Base-by-base conservation (phyloP, 2,888 invertebrate species). In the Osmoderma eremita region DNA sequence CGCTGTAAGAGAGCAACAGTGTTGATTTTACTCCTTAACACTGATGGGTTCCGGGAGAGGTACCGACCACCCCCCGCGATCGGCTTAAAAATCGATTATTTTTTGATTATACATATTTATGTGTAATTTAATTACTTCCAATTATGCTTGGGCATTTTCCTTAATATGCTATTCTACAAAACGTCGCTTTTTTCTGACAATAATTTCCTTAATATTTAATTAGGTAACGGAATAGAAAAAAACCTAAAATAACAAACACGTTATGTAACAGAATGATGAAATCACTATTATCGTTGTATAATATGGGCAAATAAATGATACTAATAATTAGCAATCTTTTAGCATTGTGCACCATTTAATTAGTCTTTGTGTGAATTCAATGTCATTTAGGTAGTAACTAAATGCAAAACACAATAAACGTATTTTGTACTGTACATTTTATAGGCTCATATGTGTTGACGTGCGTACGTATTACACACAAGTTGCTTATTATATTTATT, bases 361-460 rank as follows among this genome's bases (percentile, higher is more conserved):
- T 61, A 61, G 24, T 45, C 58, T 61, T 61, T 61, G 58, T 61
- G 45, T 45, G 24, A 45, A 61, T 61, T 61, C 58, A 61, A 61
- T 45, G 58, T 48, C 58, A 61, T 61, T 61, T 30, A 10, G 30
- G 30, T 30, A 61, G 58, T 17, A 38, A 18, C 53, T 15, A 61
- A 45, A 61, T 45, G 58, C 48, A 61, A 61, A 61, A 61, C 22
- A 51, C 58, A 61, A 61, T 61, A 36, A 61, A 58, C 45, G 45
- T 45, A 48, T 20, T 48, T 48, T 20, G 42, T 42, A 15, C 12
- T 42, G 42, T 42, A 42, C 42, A 42, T 20, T 30, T 30, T 30
- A 30, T 30, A 30, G 30, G 3, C 30, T n/a, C n/a, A 10, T 5
- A 53, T 38, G 38, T 12, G 38, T 6, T 38, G 13, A 53, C 12